Conservation (phyloP, 2,888 invertebrate genomes). For the Strigamia transsilvanica region DNA sequence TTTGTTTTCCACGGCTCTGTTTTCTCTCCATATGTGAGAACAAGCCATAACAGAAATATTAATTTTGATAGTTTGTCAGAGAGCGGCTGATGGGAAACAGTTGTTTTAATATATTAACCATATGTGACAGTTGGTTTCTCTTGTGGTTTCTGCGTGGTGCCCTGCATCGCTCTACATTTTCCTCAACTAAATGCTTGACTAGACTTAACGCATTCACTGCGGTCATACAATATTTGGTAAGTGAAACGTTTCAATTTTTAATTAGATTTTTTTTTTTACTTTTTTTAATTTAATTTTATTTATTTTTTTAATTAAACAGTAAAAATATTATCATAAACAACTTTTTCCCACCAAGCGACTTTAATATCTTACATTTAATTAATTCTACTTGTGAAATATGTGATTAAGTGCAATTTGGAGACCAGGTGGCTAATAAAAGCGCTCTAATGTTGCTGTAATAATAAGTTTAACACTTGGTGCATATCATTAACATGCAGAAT, state of each 20-base stretch:
- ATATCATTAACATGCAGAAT: too few relatives aligned
- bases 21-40: neutral
- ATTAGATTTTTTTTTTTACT: neutral
- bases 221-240: neutral
- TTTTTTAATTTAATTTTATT: neutral
- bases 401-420: too few relatives aligned
- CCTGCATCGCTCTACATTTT: neutral
- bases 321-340: too few relatives aligned
- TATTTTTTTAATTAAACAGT: neutral
- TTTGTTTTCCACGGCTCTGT: neutral
- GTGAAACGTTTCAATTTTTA: neutral
- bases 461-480: too few relatives aligned
- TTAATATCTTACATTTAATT: too few relatives aligned
- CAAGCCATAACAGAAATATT: neutral
- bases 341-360: too few relatives aligned
- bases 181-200: neutral
- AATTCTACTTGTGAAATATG: too few relatives aligned
- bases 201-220: neutral
- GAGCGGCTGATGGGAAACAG: neutral
- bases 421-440: too few relatives aligned
- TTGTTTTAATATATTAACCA: neutral
- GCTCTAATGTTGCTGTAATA: too few relatives aligned
- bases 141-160: neutral
- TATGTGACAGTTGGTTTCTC: constrained; percentile 3
- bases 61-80: neutral